phyloP scores from a whole-genome alignment of 35 echinoderm and acorn worm genomes.

The Holothuria glaberrima region DNA sequence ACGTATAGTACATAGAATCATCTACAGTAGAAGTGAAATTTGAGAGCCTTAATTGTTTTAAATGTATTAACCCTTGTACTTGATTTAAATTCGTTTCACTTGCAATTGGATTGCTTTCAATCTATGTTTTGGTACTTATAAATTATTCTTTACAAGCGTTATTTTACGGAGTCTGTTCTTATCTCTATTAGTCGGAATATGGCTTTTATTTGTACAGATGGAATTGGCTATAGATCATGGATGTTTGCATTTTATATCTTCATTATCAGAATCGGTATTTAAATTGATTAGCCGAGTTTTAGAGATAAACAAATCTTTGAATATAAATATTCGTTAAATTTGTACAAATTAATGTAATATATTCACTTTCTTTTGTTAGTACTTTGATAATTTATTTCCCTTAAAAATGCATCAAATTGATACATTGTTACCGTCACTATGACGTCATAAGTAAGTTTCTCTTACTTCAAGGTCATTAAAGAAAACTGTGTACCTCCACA shows the following conservation, averaged over 20 bases:
- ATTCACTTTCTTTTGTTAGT: constrained; percentile 38
- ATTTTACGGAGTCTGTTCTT: constrained; percentile 39
- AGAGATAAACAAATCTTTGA: constrained; percentile 39
- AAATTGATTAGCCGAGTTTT: constrained; percentile 8
- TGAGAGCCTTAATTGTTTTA: too few relatives aligned
- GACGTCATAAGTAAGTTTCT: too few relatives aligned
- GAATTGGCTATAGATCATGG: constrained; percentile 3
- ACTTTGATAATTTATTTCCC: constrained; percentile 49
- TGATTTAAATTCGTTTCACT: too few relatives aligned
- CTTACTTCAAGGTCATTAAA: too few relatives aligned
- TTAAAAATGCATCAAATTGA: not conserved
- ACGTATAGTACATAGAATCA: too few relatives aligned
- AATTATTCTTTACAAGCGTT: constrained; percentile 51
- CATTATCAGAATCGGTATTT: constrained; percentile 33
- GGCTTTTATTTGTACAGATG: constrained; percentile 37
- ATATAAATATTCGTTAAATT: constrained; percentile 61
- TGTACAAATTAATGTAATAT: constrained; percentile 66
- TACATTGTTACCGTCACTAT: too few relatives aligned
- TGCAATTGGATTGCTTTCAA: constrained; percentile 63
- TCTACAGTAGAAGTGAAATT: too few relatives aligned
- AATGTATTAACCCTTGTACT: too few relatives aligned
- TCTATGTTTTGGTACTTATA: constrained; percentile 49
- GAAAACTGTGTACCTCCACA: too few relatives aligned
- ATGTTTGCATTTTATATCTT: too few relatives aligned
- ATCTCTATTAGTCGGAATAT: constrained; percentile 21